Evolutionary conservation across 2,797 vertebrate genomes (phyloP).

Genomic region (Borostomias antarcticus): DNA sequence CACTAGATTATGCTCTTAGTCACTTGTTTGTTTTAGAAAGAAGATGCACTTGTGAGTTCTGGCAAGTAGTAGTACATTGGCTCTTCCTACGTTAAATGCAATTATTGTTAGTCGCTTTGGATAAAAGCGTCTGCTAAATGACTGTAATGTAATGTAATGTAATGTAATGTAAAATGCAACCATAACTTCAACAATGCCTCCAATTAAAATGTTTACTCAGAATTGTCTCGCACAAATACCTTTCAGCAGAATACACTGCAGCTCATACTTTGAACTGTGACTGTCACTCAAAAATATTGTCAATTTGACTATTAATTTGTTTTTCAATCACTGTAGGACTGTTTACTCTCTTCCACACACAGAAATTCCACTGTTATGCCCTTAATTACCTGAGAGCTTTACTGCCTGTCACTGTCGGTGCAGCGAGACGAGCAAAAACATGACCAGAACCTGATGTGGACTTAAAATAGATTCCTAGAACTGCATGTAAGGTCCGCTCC

Average conservation of each 20-base stretch:
- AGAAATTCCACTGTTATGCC: slow-evolving; percentile 31
- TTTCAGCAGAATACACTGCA: background rate
- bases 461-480: slow-evolving; percentile 43
- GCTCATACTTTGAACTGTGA: slow-evolving; percentile 14
- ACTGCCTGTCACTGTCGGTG: slow-evolving; percentile 50
- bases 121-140: no score
- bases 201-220: background rate
- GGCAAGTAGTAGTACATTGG: no score
- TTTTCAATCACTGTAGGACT: slow-evolving; percentile 24
- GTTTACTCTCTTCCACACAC: slow-evolving; percentile 25
- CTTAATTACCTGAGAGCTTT: slow-evolving; percentile 27
- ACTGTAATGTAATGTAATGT: background rate
- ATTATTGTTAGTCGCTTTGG: no score
- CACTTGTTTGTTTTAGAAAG: no score
- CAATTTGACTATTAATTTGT: slow-evolving; percentile 40
- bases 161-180: background rate
- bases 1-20: no score
- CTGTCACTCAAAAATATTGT: slow-evolving; percentile 26
- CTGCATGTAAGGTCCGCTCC: slow-evolving; percentile 16
- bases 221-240: background rate
- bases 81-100: no score
- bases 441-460: slow-evolving; percentile 15
- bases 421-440: slow-evolving; percentile 22
- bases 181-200: background rate
- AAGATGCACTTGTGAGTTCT: no score